These are phyloP conservation scores for Xiphophorus maculatus DNA, from an alignment of 2,113 vertebrate species.

Conservation along the genomic window DNA sequence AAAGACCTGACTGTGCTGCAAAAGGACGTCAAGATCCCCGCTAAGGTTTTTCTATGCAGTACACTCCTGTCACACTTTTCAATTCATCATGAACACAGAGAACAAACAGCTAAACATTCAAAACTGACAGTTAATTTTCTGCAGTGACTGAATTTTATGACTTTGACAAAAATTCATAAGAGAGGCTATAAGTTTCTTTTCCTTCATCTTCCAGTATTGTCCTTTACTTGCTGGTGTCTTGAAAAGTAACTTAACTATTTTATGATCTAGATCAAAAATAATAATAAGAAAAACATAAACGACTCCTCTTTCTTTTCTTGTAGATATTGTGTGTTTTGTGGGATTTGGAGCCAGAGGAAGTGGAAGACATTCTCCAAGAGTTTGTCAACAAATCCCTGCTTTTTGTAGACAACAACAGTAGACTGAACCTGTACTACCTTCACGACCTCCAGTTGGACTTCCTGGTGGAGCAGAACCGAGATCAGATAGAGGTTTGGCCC, in stretches of 20 bases:
- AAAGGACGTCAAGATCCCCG: slow-evolving; percentile 93
- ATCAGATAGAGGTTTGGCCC: slow-evolving; percentile 83
- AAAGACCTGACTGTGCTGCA: slow-evolving; percentile 90
- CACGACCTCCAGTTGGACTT: slow-evolving; percentile 98
- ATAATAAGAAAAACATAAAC: not conserved
- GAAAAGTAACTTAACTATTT: not conserved
- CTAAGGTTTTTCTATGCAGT: slow-evolving; percentile 82
- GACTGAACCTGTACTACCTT: slow-evolving; percentile 91
- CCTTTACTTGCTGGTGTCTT: not conserved
- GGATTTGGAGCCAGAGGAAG: slow-evolving; percentile 92
- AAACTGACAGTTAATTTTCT: too few species aligned
- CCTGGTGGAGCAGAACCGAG: slow-evolving; percentile 89
- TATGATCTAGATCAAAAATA: not conserved
- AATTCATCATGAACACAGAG: not conserved
- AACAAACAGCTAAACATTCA: not conserved
- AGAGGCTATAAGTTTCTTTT: too few species aligned
- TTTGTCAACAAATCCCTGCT: slow-evolving; percentile 96
- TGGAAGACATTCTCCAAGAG: slow-evolving; percentile 92
- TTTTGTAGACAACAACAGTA: slow-evolving; percentile 89
- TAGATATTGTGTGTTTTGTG: slow-evolving; percentile 93
- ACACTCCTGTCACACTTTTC: not conserved
- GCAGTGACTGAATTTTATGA: too few species aligned
- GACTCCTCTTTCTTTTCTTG: not conserved
- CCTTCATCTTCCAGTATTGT: too few species aligned
- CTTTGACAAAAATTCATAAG: too few species aligned